A percentile compares a stretch with the other conserved stretches of the same genome.
These are phyloP conservation scores for Cairina moschata DNA, from an alignment of 2,113 vertebrate genomes.

Conservation along the genomic window DNA sequence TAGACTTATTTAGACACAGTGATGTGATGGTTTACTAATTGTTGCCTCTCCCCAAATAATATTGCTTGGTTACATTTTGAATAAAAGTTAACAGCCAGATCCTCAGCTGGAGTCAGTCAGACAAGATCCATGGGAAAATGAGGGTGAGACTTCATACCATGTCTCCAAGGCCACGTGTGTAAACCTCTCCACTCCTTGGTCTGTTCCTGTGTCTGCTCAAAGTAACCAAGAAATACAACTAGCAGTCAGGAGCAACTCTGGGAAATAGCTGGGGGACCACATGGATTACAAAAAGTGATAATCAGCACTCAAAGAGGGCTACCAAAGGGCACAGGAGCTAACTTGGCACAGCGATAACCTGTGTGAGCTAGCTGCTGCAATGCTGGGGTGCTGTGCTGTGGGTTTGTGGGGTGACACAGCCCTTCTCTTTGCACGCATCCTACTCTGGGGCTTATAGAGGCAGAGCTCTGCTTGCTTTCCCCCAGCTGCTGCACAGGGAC, in stretches of 20 bases:
- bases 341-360: neutral
- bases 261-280: neutral
- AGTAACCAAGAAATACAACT: neutral
- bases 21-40: neutral
- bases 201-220: neutral
- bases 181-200: neutral
- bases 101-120: neutral
- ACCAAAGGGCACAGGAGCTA: neutral
- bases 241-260: neutral
- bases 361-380: neutral
- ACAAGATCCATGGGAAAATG: neutral
- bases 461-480: neutral
- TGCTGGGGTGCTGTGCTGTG: fast-evolving
- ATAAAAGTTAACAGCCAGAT: neutral
- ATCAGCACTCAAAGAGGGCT: neutral
- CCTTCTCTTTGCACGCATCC: neutral
- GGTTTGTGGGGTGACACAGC: neutral
- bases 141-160: neutral
- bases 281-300: fast-evolving
- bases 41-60: neutral
- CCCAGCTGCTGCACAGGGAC: neutral
- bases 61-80: neutral
- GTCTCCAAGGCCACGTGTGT: neutral
- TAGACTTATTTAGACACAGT: neutral
- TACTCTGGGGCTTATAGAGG: neutral